phyloP scores from a whole-genome alignment of 1,140 invertebrate genomes.

The Brachionus angularis region DNA sequence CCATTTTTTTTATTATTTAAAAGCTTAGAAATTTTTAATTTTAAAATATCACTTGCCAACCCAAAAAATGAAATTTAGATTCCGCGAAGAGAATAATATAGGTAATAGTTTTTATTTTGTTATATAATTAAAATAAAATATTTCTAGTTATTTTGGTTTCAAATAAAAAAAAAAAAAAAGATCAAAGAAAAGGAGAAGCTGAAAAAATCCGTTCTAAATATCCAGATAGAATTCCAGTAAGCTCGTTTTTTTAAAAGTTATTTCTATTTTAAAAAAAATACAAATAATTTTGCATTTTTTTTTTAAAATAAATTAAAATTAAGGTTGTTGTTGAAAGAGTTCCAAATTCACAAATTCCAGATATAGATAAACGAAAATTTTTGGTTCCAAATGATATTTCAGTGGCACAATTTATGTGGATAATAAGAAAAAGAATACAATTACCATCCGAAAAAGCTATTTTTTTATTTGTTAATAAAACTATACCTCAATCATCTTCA shows the following conservation, averaged over 20 bases:
- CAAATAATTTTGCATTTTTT: neutral
- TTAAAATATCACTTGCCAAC: no score
- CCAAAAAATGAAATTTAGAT: conserved; percentile 37
- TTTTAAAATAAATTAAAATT: neutral
- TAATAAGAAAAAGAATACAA: conserved; percentile 60
- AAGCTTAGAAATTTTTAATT: no score
- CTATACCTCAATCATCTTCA: conserved; percentile 53
- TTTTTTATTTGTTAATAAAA: conserved; percentile 61
- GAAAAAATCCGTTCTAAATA: conserved; percentile 59
- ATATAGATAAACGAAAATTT: conserved; percentile 61
- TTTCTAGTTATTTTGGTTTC: neutral
- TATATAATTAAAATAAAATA: neutral
- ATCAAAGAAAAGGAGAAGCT: conserved; percentile 57
- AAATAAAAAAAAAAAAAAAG: no score
- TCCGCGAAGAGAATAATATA: conserved; percentile 30
- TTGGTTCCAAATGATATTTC: conserved; percentile 61
- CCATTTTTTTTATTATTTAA: no score
- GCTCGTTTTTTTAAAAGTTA: neutral
- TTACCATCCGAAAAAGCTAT: conserved; percentile 60
- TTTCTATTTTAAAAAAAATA: neutral
- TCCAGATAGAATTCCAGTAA: conserved; percentile 59
- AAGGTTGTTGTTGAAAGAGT: conserved; percentile 59
- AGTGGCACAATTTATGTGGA: conserved; percentile 63
- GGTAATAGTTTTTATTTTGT: neutral
- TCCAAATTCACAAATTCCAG: conserved; percentile 57